These are phyloP conservation scores for Pteropus alecto DNA, from an alignment of 2,113 vertebrate genomes.

Conservation along the genomic window DNA sequence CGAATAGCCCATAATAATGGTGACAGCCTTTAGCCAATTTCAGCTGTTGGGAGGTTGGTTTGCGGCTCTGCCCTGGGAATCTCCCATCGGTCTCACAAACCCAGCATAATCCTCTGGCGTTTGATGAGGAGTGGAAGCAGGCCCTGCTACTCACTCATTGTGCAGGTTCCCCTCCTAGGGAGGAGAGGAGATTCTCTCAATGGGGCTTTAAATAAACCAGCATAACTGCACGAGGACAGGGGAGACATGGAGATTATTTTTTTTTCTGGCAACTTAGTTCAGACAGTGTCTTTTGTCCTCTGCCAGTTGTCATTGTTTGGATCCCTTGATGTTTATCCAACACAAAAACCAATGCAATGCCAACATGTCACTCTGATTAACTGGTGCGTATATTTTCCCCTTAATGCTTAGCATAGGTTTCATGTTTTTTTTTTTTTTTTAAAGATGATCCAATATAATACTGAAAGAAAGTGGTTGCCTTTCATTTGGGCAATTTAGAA, in stretches of 20 bases:
- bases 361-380: background rate
- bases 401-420: background rate
- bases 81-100: background rate
- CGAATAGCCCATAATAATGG: background rate
- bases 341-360: background rate
- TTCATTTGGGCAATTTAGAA: background rate
- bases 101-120: background rate
- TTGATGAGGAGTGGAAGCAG: background rate
- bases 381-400: background rate
- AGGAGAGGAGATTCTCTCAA: background rate
- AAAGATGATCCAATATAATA: background rate
- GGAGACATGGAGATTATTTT: background rate
- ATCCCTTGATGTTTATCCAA: background rate
- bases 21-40: background rate
- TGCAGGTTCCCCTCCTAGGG: background rate
- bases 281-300: background rate
- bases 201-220: background rate
- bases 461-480: background rate
- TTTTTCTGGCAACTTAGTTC: slow-evolving; percentile 44
- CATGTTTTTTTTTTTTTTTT: background rate
- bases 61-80: background rate
- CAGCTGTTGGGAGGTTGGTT: background rate
- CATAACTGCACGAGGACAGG: background rate
- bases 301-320: slow-evolving; percentile 12
- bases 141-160: background rate